These are phyloP conservation scores for Psophia crepitans DNA, from an alignment of 2,113 vertebrate species.

Conservation along the genomic window DNA sequence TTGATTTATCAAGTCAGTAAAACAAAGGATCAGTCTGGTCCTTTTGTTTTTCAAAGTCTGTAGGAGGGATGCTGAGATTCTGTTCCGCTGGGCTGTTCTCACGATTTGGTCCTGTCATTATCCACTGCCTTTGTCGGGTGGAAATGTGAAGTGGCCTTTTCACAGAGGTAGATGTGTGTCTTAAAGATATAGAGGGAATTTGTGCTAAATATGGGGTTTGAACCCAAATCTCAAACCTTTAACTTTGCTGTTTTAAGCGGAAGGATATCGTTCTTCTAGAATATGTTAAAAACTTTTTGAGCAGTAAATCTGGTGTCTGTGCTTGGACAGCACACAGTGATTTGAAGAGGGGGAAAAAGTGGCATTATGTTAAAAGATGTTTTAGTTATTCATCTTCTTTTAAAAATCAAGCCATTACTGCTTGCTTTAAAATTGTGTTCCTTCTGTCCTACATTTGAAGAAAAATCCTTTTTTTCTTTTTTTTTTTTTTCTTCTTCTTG, in stretches of 20 bases:
- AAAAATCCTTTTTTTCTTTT: background rate
- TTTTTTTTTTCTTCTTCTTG: background rate
- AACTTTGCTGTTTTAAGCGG: background rate
- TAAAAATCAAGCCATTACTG: background rate
- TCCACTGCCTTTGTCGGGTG: background rate
- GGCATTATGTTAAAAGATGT: background rate
- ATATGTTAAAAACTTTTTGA: background rate
- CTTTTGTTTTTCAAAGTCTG: background rate
- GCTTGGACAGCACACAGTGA: background rate
- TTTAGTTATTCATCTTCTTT: background rate
- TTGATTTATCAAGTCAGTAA: background rate
- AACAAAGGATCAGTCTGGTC: background rate
- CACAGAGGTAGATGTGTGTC: background rate
- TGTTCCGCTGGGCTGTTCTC: background rate
- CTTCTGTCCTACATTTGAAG: background rate
- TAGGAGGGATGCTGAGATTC: background rate
- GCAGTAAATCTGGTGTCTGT: background rate
- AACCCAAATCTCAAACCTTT: background rate
- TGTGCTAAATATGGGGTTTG: background rate
- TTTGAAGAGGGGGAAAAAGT: background rate
- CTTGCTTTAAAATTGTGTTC: background rate
- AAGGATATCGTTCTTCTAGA: background rate
- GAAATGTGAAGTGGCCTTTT: background rate
- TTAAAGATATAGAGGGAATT: background rate
- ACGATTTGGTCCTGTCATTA: background rate